phyloP scores from a whole-genome alignment of 2,113 vertebrate species.

The Laticauda laticaudata region DNA sequence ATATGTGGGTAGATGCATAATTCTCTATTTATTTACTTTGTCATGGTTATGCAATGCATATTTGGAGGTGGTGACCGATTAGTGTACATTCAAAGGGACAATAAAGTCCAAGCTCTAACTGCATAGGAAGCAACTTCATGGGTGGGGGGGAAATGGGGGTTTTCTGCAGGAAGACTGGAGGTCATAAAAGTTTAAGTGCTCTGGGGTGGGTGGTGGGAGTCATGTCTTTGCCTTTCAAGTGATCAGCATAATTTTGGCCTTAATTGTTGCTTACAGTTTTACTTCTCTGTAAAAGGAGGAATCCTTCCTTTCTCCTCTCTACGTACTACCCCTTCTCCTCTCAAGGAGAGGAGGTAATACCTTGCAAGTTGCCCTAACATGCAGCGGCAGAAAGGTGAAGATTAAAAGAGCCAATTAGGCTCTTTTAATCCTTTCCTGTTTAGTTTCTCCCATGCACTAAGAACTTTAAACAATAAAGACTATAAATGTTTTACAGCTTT shows the following conservation, averaged over 20 bases:
- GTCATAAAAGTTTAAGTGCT: not conserved
- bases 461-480: not conserved
- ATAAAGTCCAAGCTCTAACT: not conserved
- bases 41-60: too few species aligned
- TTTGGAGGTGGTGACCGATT: too few species aligned
- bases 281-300: not conserved
- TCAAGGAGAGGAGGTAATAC: not conserved
- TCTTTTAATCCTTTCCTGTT: not conserved
- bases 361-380: not conserved
- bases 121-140: not conserved
- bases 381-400: not conserved
- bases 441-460: not conserved
- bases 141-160: accelerated
- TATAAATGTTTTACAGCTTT: not conserved
- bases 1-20: too few species aligned
- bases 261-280: not conserved
- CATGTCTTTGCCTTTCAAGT: not conserved
- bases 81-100: too few species aligned
- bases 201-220: not conserved
- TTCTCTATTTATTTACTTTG: too few species aligned
- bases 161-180: not conserved
- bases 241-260: not conserved
- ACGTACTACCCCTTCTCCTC: not conserved
- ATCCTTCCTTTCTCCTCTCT: not conserved
- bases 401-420: not conserved